phyloP scores from a whole-genome alignment of 2,797 vertebrate species.

The Leuciscus waleckii region DNA sequence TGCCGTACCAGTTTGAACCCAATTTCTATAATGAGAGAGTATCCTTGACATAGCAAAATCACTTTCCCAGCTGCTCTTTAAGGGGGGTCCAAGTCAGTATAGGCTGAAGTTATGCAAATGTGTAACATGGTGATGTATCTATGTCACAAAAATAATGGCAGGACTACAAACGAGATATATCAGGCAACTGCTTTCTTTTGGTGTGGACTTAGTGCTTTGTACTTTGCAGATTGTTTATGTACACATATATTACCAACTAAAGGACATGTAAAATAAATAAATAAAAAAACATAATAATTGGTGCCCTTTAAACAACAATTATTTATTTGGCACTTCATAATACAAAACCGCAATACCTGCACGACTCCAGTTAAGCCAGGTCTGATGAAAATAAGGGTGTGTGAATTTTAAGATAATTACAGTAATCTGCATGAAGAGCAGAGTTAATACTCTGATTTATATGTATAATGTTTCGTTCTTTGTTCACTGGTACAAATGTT shows the following conservation, averaged over 20 bases:
- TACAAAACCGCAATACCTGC: not conserved
- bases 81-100: not conserved
- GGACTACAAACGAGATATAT: not conserved
- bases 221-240: not conserved
- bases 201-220: not conserved
- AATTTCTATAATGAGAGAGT: not conserved
- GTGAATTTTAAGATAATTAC: not conserved
- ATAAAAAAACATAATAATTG: not conserved
- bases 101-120: not conserved
- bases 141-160: not conserved
- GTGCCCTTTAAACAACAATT: not conserved
- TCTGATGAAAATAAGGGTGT: not conserved
- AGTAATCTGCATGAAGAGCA: not conserved
- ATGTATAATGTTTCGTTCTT: not conserved
- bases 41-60: no score
- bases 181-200: not conserved
- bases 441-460: not conserved
- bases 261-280: not conserved
- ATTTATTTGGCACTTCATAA: not conserved
- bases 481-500: not conserved
- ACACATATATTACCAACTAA: not conserved
- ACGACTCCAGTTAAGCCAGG: not conserved
- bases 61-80: no score
- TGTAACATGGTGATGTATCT: not conserved
- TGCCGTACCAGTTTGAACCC: not conserved